Percentiles rank a stretch among this genome's conserved stretches.
phyloP scores from a whole-genome alignment of 1,140 invertebrate species.

The Carposina sasakii region DNA sequence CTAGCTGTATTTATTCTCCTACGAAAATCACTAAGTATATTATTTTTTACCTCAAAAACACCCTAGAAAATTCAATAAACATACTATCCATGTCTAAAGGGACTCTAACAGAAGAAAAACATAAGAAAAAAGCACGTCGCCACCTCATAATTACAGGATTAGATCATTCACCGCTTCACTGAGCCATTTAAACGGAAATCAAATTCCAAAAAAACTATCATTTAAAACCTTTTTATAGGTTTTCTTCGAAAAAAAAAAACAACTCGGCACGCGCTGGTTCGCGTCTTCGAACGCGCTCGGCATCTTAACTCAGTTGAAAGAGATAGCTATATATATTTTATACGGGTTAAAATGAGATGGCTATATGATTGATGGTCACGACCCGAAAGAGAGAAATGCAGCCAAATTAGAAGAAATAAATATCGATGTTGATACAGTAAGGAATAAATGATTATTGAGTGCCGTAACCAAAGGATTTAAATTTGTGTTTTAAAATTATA shows the following conservation, averaged over 20 bases:
- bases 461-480: too few species aligned
- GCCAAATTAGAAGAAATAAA: slow-evolving; percentile 67
- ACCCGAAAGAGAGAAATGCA: slow-evolving; percentile 56
- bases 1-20: too few species aligned
- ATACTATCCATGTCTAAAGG: too few species aligned
- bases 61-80: too few species aligned
- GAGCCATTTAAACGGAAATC: slow-evolving; percentile 25
- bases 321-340: slow-evolving; percentile 23
- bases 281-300: slow-evolving; percentile 43
- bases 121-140: too few species aligned
- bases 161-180: slow-evolving; percentile 30
- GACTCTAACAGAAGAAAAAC: too few species aligned
- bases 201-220: slow-evolving; percentile 18
- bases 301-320: slow-evolving; percentile 43
- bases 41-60: too few species aligned
- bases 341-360: slow-evolving; percentile 27
- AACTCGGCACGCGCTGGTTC: slow-evolving; percentile 54
- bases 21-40: too few species aligned
- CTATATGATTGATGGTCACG: slow-evolving; percentile 50
- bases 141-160: too few species aligned
- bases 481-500: too few species aligned
- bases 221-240: slow-evolving; percentile 53
- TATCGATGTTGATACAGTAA: slow-evolving; percentile 40
- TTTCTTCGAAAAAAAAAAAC: slow-evolving; percentile 57
- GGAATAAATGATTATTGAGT: slow-evolving; percentile 48